Evolutionary conservation across 2,888 invertebrate genomes (phyloP), one percentile per base, ranked within the genome.

Genomic region (Sisyra nigra): DNA sequence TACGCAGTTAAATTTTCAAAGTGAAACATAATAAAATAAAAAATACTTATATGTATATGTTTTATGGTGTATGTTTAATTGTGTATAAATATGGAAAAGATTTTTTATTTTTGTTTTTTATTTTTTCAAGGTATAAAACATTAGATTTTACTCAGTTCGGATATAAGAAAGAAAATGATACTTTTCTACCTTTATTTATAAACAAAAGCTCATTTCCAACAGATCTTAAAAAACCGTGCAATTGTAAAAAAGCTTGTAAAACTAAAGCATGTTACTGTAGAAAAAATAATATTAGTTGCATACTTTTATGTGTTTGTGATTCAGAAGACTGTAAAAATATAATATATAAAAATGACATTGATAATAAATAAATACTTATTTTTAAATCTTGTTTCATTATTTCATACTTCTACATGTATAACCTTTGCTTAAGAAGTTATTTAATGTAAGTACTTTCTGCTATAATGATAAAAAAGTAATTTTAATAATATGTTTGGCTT

Each of bases 341-440:
- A 30, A 30, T 30, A 30, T 30, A 30, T 30, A 30, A 30, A 30
- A 30, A 30, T 30, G 31, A 30, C 10, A 30, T 30, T 30, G 31
- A 30, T 30, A 30, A 30, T 30, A 30, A 30, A 30, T 30, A 30
- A 30, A 30, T 30, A 30, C 31, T 30, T 14, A 38, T 41, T 46
- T 15, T 24, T 24, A 11, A 18, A 45, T 33, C 19, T 14, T 13
- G n/a, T 3, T 30, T 30, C 31, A 30, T 30, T 30, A 30, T 30
- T n/a, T n/a, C n/a, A n/a, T n/a, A n/a, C n/a, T n/a, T n/a, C n/a
- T n/a, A n/a, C n/a, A n/a, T n/a, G n/a, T n/a, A n/a, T n/a, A n/a
- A n/a, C n/a, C n/a, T n/a, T n/a, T n/a, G n/a, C n/a, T n/a, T n/a
- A n/a, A n/a, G 31, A 30, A 30, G 31, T 30, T 30, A 30, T 30